phyloP scores from a whole-genome alignment of 2,113 vertebrate species.

The Gadus chalcogrammus region DNA sequence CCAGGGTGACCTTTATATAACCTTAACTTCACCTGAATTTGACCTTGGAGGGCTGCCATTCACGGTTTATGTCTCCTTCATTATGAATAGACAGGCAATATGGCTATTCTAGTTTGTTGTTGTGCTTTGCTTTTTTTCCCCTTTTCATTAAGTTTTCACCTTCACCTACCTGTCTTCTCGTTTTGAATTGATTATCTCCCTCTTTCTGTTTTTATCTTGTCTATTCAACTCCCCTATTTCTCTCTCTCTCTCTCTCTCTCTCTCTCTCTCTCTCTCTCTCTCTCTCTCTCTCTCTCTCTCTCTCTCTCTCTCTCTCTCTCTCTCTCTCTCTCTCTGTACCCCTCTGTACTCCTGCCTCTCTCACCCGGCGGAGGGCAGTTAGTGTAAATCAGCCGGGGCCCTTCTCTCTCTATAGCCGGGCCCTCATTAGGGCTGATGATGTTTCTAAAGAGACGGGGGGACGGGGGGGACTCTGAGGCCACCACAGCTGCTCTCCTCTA shows the following conservation, averaged over 20 bases:
- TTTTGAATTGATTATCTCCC: constrained; percentile 1
- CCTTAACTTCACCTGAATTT: constrained; percentile 84
- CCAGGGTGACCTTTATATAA: constrained; percentile 91
- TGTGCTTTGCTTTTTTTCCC: neutral
- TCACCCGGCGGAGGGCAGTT: constrained; percentile 60
- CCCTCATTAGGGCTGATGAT: constrained; percentile 87
- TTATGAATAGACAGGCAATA: too few relatives aligned
- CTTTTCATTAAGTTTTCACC: constrained; percentile 29
- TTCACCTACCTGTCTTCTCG: constrained; percentile 57
- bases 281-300: constrained; percentile 30
- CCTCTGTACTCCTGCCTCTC: neutral
- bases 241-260: constrained; percentile 18
- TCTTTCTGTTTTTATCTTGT: constrained; percentile 45
- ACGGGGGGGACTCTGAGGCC: constrained; percentile 66
- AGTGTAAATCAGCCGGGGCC: constrained; percentile 76
- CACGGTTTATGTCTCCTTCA: too few relatives aligned
- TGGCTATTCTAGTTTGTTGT: too few relatives aligned
- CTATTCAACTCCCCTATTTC: constrained; percentile 50
- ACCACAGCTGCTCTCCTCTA: constrained; percentile 79
- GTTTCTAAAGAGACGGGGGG: constrained; percentile 76
- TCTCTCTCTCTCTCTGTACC: neutral
- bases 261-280: constrained; percentile 32
- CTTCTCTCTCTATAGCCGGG: constrained; percentile 66
- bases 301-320: neutral
- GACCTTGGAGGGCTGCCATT: too few relatives aligned